Percentiles rank a stretch among this genome's conserved stretches.
Conservation (phyloP, 2,888 invertebrate species). For the Phragmatobia fuliginosa region DNA sequence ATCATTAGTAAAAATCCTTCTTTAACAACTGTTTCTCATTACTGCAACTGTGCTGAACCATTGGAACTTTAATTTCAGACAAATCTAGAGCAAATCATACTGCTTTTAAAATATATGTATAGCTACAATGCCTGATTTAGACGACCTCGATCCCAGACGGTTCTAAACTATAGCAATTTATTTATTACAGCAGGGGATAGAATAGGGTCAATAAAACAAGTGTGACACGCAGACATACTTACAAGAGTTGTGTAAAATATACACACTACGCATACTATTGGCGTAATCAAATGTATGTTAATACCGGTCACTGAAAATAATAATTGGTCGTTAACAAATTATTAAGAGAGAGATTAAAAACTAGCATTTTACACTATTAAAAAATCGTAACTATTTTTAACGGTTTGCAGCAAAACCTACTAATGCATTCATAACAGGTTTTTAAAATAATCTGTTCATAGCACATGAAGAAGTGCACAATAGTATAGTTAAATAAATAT, state of each 20-base stretch:
- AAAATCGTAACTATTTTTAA: background rate
- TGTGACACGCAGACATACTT: slow-evolving; percentile 70
- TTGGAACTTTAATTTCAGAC: background rate
- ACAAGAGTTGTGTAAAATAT: slow-evolving; percentile 97
- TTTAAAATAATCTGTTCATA: too few relatives aligned
- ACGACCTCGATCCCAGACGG: slow-evolving; percentile 54
- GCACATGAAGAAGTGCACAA: too few relatives aligned
- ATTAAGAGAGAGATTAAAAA: background rate
- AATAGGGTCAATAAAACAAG: slow-evolving; percentile 52
- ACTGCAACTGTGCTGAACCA: background rate
- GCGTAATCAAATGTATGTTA: slow-evolving; percentile 92
- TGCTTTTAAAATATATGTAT: slow-evolving; percentile 10
- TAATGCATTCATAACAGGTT: too few relatives aligned
- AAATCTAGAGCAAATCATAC: slow-evolving; percentile 15
- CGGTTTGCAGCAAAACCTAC: too few relatives aligned
- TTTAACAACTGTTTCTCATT: background rate
- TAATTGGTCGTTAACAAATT: background rate
- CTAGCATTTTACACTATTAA: background rate
- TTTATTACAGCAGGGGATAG: slow-evolving; percentile 50
- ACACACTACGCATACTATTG: slow-evolving; percentile 94
- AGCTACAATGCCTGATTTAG: slow-evolving; percentile 44
- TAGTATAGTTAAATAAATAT: too few relatives aligned
- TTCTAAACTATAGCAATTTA: slow-evolving; percentile 55
- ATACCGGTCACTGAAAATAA: slow-evolving; percentile 91
- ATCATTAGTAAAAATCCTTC: too few relatives aligned